These are phyloP conservation scores for Buathra laborator DNA, from an alignment of 2,888 invertebrate genomes.

Conservation along the genomic window DNA sequence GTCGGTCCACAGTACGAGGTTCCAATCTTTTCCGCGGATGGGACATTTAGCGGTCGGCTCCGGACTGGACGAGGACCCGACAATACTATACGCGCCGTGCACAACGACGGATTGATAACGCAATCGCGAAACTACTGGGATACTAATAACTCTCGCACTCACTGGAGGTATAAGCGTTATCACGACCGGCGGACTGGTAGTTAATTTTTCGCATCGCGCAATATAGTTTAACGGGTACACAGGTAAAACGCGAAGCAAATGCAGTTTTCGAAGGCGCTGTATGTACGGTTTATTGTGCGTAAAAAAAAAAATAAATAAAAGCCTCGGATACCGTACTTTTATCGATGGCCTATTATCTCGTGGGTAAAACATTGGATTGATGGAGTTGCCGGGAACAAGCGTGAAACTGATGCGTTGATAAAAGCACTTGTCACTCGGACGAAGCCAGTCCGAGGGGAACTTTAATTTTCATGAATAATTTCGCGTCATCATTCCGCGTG, in stretches of 20 bases:
- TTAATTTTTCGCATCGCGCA: constrained; percentile 31
- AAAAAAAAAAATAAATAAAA: background rate
- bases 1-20: background rate
- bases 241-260: no score
- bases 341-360: background rate
- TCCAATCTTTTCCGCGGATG: constrained; percentile 46
- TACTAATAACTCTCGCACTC: constrained; percentile 43
- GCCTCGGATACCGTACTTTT: background rate
- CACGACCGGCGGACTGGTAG: background rate
- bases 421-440: constrained; percentile 12
- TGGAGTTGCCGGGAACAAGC: constrained; percentile 18
- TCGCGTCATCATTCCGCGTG: background rate
- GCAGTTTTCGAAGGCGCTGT: background rate
- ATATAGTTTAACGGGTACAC: background rate
- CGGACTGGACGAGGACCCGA: background rate
- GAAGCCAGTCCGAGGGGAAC: constrained; percentile 4
- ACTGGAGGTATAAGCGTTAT: background rate
- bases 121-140: constrained; percentile 47
- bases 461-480: constrained; percentile 48
- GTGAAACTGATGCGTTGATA: background rate
- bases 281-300: no score
- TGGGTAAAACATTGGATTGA: constrained; percentile 5
- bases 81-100: background rate
- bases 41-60: constrained; percentile 43
- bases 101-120: constrained; percentile 48